Percentiles rank a stretch among this genome's conserved stretches.
These are phyloP conservation scores for Cataglyphis hispanica DNA, from an alignment of 1,140 invertebrate genomes.

Conservation along the genomic window DNA sequence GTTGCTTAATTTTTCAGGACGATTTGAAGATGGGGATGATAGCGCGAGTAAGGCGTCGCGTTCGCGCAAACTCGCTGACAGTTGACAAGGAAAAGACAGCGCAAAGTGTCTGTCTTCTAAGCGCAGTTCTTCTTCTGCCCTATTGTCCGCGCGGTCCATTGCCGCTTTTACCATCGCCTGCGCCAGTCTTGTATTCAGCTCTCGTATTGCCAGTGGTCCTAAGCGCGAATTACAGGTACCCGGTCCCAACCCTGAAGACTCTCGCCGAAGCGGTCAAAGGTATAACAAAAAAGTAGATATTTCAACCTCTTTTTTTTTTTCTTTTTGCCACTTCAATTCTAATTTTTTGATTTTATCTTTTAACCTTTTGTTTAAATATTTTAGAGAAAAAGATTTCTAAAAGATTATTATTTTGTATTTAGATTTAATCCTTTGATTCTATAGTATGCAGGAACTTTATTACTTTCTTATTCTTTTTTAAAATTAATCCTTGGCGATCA, in stretches of 20 bases:
- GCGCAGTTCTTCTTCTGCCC: slow-evolving; percentile 88
- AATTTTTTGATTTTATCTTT: neutral
- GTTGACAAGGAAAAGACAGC: slow-evolving; percentile 89
- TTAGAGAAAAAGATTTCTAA: neutral
- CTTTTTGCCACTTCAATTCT: neutral
- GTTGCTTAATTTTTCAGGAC: slow-evolving; percentile 57
- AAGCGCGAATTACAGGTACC: slow-evolving; percentile 90
- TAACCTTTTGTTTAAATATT: neutral
- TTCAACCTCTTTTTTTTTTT: too few species aligned
- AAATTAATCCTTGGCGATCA: neutral
- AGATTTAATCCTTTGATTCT: too few species aligned
- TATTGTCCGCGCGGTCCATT: slow-evolving; percentile 88
- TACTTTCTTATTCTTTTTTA: neutral
- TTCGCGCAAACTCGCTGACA: slow-evolving; percentile 88
- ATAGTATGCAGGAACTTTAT: too few species aligned
- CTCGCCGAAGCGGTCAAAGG: slow-evolving; percentile 83
- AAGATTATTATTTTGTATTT: too few species aligned
- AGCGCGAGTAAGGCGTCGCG: slow-evolving; percentile 88
- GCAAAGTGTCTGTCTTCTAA: slow-evolving; percentile 90
- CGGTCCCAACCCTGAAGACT: slow-evolving; percentile 86
- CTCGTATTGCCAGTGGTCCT: slow-evolving; percentile 89
- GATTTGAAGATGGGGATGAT: slow-evolving; percentile 88
- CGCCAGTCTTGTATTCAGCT: slow-evolving; percentile 88
- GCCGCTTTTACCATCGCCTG: slow-evolving; percentile 87
- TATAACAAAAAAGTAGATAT: slow-evolving; percentile 70